A percentile compares a stretch with the other conserved stretches of the same genome.
Evolutionary conservation across 2,888 invertebrate genomes (phyloP).

Genomic region (Bombyx huttoni): DNA sequence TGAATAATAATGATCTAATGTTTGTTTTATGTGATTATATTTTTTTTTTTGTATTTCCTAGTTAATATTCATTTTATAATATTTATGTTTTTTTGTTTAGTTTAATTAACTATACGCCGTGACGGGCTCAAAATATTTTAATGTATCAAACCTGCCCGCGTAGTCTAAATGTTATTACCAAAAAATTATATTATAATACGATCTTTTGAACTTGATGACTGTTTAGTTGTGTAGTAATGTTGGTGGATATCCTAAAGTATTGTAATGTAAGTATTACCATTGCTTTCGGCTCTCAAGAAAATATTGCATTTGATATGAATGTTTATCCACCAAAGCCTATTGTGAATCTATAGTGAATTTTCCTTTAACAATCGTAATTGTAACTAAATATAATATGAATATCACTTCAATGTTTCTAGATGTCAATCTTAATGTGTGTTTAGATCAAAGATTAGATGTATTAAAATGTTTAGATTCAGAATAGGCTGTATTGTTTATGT

Average conservation of each 20-base stretch:
- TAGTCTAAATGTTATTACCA: slow-evolving; percentile 29
- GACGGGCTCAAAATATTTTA: slow-evolving; percentile 38
- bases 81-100: slow-evolving; percentile 6
- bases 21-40: slow-evolving; percentile 4
- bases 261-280: slow-evolving; percentile 4
- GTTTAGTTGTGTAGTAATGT: slow-evolving; percentile 37
- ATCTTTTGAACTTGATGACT: slow-evolving; percentile 39
- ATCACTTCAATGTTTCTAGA: not conserved
- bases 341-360: not conserved
- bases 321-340: not conserved
- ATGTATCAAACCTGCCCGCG: slow-evolving; percentile 22
- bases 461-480: not conserved
- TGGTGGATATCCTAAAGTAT: slow-evolving; percentile 23
- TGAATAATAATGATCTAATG: slow-evolving; percentile 4
- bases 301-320: not conserved
- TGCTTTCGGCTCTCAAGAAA: slow-evolving; percentile 3
- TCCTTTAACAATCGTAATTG: not conserved
- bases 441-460: not conserved
- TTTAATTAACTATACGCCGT: slow-evolving; percentile 14
- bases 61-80: slow-evolving; percentile 7
- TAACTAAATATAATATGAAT: not conserved
- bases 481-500: slow-evolving; percentile 1
- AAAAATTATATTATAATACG: slow-evolving; percentile 29
- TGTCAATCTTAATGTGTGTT: not conserved
- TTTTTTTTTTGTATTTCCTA: slow-evolving; percentile 19